Evolutionary conservation across 2,113 vertebrate genomes (phyloP).

Genomic region (Aphyosemion australe): DNA sequence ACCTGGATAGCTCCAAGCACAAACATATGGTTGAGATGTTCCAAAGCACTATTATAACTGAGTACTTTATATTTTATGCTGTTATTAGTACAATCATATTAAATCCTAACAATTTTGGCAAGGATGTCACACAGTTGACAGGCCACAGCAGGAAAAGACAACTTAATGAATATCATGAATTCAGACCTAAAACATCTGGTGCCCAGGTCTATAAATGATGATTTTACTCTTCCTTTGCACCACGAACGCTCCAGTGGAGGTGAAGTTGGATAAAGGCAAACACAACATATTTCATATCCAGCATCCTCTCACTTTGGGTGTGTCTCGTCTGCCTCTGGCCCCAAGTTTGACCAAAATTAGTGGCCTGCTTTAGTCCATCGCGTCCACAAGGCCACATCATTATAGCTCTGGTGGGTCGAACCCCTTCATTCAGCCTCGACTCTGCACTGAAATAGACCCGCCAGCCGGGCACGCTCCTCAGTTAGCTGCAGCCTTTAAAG

Average conservation of each 20-base stretch:
- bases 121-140: neutral
- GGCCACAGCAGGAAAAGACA: neutral
- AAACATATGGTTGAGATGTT: neutral
- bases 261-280: conserved; percentile 14
- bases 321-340: conserved; percentile 67
- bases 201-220: neutral
- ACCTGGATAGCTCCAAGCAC: too few relatives aligned
- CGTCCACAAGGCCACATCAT: conserved; percentile 74
- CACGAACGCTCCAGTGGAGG: conserved; percentile 22
- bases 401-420: conserved; percentile 63
- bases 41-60: neutral
- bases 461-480: conserved; percentile 19
- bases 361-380: conserved; percentile 73
- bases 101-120: neutral
- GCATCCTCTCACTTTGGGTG: conserved; percentile 68
- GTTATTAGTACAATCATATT: neutral
- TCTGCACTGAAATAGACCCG: conserved; percentile 68
- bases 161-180: neutral
- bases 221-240: conserved; percentile 4
- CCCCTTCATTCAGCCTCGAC: conserved; percentile 68
- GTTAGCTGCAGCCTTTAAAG: conserved; percentile 11
- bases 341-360: conserved; percentile 77
- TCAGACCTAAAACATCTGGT: neutral
- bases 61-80: neutral
- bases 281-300: conserved; percentile 29